phyloP scores from a whole-genome alignment of 2,797 vertebrate species.

The Vireo griseus region DNA sequence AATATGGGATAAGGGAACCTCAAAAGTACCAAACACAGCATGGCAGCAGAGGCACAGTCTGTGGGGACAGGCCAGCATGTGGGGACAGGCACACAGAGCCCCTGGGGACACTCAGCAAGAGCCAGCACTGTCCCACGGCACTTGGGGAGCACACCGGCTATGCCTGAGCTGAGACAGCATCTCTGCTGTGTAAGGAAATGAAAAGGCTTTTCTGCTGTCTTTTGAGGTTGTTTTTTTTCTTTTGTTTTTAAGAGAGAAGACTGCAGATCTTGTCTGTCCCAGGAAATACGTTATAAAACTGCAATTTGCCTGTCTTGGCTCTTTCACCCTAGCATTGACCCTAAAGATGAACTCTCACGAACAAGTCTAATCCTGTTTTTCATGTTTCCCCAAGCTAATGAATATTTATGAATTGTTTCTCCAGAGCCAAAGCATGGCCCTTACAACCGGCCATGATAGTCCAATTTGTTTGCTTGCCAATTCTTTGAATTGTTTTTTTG shows the following conservation, averaged over 20 bases:
- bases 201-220: neutral
- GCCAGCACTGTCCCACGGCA: rapidly evolving
- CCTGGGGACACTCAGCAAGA: neutral
- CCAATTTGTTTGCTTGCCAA: slow-evolving; percentile 54
- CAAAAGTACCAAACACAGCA: neutral
- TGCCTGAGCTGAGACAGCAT: neutral
- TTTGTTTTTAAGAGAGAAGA: neutral
- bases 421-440: slow-evolving; percentile 32
- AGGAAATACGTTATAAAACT: slow-evolving; percentile 22
- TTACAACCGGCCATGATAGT: slow-evolving; percentile 7
- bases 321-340: slow-evolving; percentile 44
- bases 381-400: slow-evolving; percentile 29
- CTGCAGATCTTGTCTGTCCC: slow-evolving; percentile 2
- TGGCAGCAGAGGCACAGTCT: rapidly evolving
- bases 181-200: neutral
- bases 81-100: neutral
- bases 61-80: neutral
- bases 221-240: neutral
- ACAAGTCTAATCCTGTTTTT: slow-evolving; percentile 56
- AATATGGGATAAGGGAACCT: rapidly evolving
- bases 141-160: rapidly evolving
- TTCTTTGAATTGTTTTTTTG: neutral
- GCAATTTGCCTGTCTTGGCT: slow-evolving; percentile 45
- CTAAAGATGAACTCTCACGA: slow-evolving; percentile 44
- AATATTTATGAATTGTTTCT: slow-evolving; percentile 58